phyloP scores from a whole-genome alignment of 2,888 invertebrate species.

The Eupelmus urozonus region DNA sequence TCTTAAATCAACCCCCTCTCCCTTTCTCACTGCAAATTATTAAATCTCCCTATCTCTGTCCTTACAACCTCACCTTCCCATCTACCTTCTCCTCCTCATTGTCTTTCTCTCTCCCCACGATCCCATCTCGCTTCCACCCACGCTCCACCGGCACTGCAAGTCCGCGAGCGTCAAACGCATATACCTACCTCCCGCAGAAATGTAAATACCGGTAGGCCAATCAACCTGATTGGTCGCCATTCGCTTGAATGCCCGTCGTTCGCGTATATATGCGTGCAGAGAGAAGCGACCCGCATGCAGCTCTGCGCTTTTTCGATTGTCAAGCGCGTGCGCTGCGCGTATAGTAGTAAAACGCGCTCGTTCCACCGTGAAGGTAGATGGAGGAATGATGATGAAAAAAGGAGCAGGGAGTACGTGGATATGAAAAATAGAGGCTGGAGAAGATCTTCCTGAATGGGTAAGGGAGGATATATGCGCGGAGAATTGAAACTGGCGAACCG shows the following conservation, averaged over 20 bases:
- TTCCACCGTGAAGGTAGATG: not conserved
- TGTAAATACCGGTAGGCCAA: conserved; percentile 76
- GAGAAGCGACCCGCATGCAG: conserved; percentile 6
- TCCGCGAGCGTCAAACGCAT: not conserved
- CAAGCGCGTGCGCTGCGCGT: not conserved
- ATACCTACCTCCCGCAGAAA: conserved; percentile 66
- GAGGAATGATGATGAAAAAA: not conserved
- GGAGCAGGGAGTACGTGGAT: not conserved
- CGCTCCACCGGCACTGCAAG: not conserved
- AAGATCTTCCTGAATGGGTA: too few species aligned
- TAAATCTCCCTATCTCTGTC: not conserved
- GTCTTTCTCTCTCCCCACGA: not conserved
- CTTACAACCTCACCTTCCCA: too few species aligned
- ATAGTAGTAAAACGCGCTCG: too few species aligned
- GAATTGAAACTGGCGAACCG: not conserved
- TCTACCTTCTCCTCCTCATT: not conserved
- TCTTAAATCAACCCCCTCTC: not conserved
- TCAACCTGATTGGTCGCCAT: conserved; percentile 76
- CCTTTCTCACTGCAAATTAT: not conserved
- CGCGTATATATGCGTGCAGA: conserved; percentile 60
- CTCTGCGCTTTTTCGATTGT: conserved; percentile 20
- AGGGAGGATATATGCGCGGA: not conserved
- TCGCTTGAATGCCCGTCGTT: conserved; percentile 75
- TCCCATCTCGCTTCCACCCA: not conserved
- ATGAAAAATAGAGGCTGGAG: not conserved